Percentiles rank a stretch among this genome's conserved stretches.
These are phyloP conservation scores for Gephyroberyx darwinii DNA, from an alignment of 2,797 vertebrate species.

Conservation along the genomic window DNA sequence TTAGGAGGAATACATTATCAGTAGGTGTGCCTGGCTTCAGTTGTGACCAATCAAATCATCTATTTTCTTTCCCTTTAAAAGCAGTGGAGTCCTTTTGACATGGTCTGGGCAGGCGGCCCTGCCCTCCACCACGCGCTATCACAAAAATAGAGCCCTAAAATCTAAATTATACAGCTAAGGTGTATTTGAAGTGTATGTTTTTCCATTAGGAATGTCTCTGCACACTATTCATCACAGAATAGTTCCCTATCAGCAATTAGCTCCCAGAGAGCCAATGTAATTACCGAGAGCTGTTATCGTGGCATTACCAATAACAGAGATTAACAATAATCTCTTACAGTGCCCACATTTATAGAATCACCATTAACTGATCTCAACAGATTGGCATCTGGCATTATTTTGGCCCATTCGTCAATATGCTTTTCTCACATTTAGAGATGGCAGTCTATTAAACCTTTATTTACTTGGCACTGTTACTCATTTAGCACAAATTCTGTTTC, in stretches of 20 bases:
- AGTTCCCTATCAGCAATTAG: constrained; percentile 65
- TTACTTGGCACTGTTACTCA: constrained; percentile 44
- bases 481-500: constrained; percentile 46
- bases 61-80: too few relatives aligned
- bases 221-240: constrained; percentile 54
- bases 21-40: too few relatives aligned
- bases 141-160: neutral
- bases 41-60: too few relatives aligned
- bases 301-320: constrained; percentile 67
- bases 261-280: constrained; percentile 66
- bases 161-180: constrained; percentile 21
- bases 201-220: constrained; percentile 40
- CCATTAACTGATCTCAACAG: constrained; percentile 43
- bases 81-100: too few relatives aligned
- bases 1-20: too few relatives aligned
- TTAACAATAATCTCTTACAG: constrained; percentile 62
- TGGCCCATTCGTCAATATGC: constrained; percentile 35
- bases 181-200: constrained; percentile 44
- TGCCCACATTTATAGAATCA: constrained; percentile 45
- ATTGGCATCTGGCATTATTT: constrained; percentile 45
- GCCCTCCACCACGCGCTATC: too few relatives aligned
- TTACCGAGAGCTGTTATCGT: constrained; percentile 70
- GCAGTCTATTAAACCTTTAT: constrained; percentile 48
- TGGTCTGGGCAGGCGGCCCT: too few relatives aligned
- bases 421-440: constrained; percentile 39